Conservation (phyloP, 1,140 invertebrate species). For the Tetraneura akinire region DNA sequence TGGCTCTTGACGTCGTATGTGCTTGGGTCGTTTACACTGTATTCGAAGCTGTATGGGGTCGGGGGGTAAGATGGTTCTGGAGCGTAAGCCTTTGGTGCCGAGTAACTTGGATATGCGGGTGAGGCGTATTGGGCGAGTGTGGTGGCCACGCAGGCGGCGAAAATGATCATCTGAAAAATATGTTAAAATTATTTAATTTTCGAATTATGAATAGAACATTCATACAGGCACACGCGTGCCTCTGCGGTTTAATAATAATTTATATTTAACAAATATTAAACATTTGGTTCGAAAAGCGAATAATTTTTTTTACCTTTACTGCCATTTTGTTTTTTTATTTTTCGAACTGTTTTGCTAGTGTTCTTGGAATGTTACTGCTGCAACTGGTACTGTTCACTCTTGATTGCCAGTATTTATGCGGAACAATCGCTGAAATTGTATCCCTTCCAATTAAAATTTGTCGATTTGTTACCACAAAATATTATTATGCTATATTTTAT, state of each 20-base stretch:
- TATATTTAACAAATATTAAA: no score
- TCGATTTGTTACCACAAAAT: not conserved
- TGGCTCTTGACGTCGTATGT: conserved; percentile 63
- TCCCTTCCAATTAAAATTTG: not conserved
- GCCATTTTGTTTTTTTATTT: not conserved
- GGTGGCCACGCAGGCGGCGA: conserved; percentile 53
- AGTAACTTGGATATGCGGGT: conserved; percentile 6
- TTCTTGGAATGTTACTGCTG: not conserved
- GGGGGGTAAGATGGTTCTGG: conserved; percentile 50
- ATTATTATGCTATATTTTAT: not conserved
- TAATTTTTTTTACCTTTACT: not conserved
- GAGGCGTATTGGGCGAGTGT: conserved; percentile 43
- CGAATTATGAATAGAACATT: no score
- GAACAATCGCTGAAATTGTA: not conserved
- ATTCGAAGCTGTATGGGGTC: conserved; percentile 50
- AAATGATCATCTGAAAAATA: conserved; percentile 52
- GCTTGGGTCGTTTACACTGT: conserved; percentile 61
- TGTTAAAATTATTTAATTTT: not conserved
- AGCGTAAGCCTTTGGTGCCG: conserved; percentile 44
- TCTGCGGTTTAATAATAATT: no score
- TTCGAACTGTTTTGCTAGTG: not conserved
- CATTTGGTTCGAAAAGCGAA: no score
- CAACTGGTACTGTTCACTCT: not conserved
- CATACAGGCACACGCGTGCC: no score
- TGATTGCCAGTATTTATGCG: not conserved